Evolutionary conservation across 2,113 vertebrate species (phyloP).

Genomic region (Candoia aspera): DNA sequence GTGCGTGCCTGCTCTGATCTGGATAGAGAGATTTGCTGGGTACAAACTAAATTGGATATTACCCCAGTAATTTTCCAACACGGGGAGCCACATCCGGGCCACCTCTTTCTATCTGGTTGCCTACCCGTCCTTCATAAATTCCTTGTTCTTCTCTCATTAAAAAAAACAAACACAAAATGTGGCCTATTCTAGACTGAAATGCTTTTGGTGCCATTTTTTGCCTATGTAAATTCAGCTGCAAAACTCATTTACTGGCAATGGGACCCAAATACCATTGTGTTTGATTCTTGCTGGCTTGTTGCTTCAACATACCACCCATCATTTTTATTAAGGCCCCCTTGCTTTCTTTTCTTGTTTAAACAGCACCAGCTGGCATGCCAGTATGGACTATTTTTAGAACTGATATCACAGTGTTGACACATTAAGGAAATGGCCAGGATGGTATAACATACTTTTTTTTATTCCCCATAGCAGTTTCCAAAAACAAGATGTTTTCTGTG

Average conservation of each 20-base stretch:
- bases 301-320: constrained; percentile 49
- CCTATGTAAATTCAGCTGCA: not conserved
- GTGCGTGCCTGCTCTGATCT: too few species aligned
- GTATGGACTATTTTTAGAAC: constrained; percentile 56
- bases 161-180: too few species aligned
- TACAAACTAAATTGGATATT: too few species aligned
- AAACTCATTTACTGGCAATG: not conserved
- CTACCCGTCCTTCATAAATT: too few species aligned
- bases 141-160: too few species aligned
- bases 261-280: constrained; percentile 37
- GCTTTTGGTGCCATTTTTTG: not conserved
- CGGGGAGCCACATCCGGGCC: too few species aligned
- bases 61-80: too few species aligned
- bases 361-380: constrained; percentile 49
- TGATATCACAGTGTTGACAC: constrained; percentile 62
- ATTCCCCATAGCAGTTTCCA: constrained; percentile 28
- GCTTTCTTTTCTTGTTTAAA: constrained; percentile 58
- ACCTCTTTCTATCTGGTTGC: too few species aligned
- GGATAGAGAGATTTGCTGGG: too few species aligned
- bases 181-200: not conserved
- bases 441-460: not conserved
- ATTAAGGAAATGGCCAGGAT: constrained; percentile 51
- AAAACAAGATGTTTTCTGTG: constrained; percentile 30
- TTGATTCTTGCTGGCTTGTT: constrained; percentile 43
- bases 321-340: constrained; percentile 66